These are phyloP conservation scores for Scleropages formosus DNA, from an alignment of 2,797 vertebrate species.

Conservation along the genomic window DNA sequence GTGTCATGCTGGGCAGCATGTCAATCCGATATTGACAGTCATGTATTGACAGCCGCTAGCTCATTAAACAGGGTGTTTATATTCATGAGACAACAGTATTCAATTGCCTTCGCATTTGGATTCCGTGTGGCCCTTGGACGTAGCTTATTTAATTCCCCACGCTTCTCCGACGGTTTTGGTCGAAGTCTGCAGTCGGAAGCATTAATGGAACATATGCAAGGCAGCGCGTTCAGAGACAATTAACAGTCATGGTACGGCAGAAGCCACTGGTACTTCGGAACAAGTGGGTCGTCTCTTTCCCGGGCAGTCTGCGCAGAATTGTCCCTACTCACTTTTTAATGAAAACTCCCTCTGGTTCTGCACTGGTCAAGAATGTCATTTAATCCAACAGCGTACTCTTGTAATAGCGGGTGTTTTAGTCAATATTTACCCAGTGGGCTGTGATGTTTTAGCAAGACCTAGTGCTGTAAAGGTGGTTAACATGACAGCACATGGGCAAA, in stretches of 20 bases:
- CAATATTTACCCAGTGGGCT: too few relatives aligned
- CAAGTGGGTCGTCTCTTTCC: not conserved
- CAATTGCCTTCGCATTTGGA: constrained; percentile 11
- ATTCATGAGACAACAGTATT: constrained; percentile 16
- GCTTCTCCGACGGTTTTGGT: not conserved
- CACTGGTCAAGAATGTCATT: too few relatives aligned
- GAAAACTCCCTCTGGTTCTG: too few relatives aligned
- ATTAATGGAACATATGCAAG: not conserved
- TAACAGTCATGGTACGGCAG: not conserved
- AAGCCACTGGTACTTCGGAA: not conserved
- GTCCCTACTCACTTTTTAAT: too few relatives aligned
- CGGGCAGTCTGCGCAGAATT: too few relatives aligned
- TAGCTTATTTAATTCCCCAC: constrained; percentile 1
- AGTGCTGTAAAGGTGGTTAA: too few relatives aligned
- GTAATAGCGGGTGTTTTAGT: too few relatives aligned
- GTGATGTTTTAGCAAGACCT: too few relatives aligned
- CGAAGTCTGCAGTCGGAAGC: not conserved
- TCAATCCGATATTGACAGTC: constrained; percentile 17
- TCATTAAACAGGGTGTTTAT: constrained; percentile 20
- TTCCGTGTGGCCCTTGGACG: constrained; percentile 2
- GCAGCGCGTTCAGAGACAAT: not conserved
- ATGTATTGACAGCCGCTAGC: not conserved
- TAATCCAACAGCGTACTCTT: too few relatives aligned
- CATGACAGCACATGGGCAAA: too few relatives aligned
- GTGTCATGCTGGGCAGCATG: not conserved